These are phyloP conservation scores for Daktulosphaira vitifoliae DNA, from an alignment of 1,140 invertebrate genomes.

Conservation along the genomic window DNA sequence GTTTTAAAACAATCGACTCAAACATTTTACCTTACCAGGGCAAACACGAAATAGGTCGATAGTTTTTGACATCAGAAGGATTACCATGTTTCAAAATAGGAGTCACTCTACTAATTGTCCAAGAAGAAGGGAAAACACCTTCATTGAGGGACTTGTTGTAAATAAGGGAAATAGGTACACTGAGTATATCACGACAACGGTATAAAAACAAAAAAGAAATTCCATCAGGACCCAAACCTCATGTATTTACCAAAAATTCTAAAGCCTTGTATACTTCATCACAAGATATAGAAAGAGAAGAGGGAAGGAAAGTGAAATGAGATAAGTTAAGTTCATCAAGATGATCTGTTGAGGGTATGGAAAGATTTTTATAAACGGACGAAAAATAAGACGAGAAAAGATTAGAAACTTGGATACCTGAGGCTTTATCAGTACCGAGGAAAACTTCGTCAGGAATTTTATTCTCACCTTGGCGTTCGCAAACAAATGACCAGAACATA, in stretches of 20 bases:
- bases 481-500: too few relatives aligned
- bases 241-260: not conserved
- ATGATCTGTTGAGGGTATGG: not conserved
- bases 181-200: too few relatives aligned
- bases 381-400: not conserved
- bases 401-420: too few relatives aligned
- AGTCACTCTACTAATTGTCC: not conserved
- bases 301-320: not conserved
- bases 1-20: not conserved
- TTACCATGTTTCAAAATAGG: conserved; percentile 19
- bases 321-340: not conserved
- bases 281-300: not conserved
- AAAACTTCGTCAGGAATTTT: too few relatives aligned
- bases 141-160: too few relatives aligned
- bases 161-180: too few relatives aligned
- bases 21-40: not conserved
- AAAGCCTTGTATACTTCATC: not conserved
- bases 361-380: not conserved
- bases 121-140: not conserved
- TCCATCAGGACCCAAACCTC: too few relatives aligned
- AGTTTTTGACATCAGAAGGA: conserved; percentile 15
- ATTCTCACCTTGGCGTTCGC: too few relatives aligned
- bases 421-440: too few relatives aligned
- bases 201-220: too few relatives aligned
- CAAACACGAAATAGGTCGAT: conserved; percentile 21